A percentile compares a stretch with the other conserved stretches of the same genome.
phyloP scores from a whole-genome alignment of 1,140 invertebrate species.

The Formica selysi region DNA sequence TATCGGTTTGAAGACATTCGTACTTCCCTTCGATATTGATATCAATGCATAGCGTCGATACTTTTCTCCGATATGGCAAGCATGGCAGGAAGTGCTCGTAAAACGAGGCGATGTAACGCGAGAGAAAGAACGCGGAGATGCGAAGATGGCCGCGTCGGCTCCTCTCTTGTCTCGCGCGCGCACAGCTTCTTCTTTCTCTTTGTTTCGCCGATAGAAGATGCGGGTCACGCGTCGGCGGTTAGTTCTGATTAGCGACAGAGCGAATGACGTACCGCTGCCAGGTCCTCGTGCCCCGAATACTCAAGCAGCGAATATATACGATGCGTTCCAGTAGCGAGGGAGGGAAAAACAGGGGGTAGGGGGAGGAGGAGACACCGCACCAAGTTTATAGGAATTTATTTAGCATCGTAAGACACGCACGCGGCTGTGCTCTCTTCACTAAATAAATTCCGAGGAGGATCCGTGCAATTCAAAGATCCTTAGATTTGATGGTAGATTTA shows the following conservation, averaged over 20 bases:
- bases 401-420: conserved; percentile 17
- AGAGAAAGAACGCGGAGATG: conserved; percentile 38
- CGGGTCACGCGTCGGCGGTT: conserved; percentile 85
- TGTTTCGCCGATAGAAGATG: conserved; percentile 79
- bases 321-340: neutral
- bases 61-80: conserved; percentile 17
- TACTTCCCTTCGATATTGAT: conserved; percentile 32
- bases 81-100: conserved; percentile 46
- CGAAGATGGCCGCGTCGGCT: conserved; percentile 77
- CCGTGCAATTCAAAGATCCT: neutral
- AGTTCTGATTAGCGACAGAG: conserved; percentile 86
- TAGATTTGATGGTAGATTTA: conserved; percentile 12
- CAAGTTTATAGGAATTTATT: conserved; percentile 60
- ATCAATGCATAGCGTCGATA: conserved; percentile 13
- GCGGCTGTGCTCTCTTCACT: neutral
- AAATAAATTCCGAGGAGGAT: conserved; percentile 50
- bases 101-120: conserved; percentile 34
- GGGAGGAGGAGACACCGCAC: neutral
- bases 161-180: neutral
- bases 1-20: conserved; percentile 10
- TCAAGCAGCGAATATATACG: conserved; percentile 67
- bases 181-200: conserved; percentile 55
- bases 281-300: conserved; percentile 84
- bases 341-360: too few species aligned
- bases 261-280: conserved; percentile 86